phyloP scores from a whole-genome alignment of 2,113 vertebrate genomes.

The Paratilapia polleni region DNA sequence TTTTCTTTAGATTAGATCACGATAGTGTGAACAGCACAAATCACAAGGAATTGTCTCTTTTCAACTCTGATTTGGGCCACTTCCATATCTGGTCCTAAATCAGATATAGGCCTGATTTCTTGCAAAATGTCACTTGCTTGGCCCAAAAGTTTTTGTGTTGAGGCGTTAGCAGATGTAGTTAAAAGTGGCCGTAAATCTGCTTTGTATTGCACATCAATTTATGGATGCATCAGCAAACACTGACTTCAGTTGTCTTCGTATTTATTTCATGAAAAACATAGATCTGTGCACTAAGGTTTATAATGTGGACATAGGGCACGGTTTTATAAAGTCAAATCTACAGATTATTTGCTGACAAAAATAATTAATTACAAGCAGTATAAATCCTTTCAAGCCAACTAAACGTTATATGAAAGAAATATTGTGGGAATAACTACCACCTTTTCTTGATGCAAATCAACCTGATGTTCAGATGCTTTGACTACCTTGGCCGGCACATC shows the following conservation, averaged over 20 bases:
- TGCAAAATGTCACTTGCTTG: neutral
- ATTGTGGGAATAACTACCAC: neutral
- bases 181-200: neutral
- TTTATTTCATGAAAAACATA: neutral
- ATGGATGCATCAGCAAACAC: neutral
- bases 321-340: neutral
- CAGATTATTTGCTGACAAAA: no score
- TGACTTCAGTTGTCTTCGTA: neutral
- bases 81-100: rapidly evolving
- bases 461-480: neutral
- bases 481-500: neutral
- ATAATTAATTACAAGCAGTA: rapidly evolving
- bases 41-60: rapidly evolving
- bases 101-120: rapidly evolving
- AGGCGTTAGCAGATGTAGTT: neutral
- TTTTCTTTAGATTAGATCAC: no score
- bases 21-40: rapidly evolving
- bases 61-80: neutral
- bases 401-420: neutral
- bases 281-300: neutral
- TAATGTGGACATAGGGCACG: neutral
- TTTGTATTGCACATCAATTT: neutral
- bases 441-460: neutral
- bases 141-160: neutral
- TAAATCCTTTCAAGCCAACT: neutral